Evolutionary conservation across 2,888 invertebrate genomes (phyloP).

Genomic region (Lithophane ornitopus): DNA sequence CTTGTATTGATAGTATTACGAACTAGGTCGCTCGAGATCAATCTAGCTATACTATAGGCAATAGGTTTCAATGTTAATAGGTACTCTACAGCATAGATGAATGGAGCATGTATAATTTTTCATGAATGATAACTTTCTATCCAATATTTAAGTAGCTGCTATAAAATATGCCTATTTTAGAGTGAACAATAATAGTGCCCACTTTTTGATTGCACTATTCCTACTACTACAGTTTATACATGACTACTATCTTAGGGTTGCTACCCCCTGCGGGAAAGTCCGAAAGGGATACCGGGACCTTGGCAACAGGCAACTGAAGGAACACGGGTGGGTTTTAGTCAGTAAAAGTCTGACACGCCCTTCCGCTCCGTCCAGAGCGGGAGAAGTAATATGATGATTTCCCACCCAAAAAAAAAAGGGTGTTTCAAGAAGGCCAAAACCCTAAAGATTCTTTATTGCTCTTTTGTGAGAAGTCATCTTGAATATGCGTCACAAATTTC

Average conservation of each 20-base stretch:
- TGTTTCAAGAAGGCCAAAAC: too few relatives aligned
- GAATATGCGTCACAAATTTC: too few relatives aligned
- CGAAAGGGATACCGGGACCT: too few relatives aligned
- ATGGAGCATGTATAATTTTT: conserved; percentile 2
- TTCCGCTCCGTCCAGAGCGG: too few relatives aligned
- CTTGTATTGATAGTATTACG: conserved; percentile 59
- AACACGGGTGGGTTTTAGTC: too few relatives aligned
- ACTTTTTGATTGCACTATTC: background rate
- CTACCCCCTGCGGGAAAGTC: too few relatives aligned
- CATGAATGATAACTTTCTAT: background rate
- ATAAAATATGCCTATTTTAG: background rate
- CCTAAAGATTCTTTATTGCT: too few relatives aligned
- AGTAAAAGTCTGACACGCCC: too few relatives aligned
- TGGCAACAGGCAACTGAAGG: too few relatives aligned
- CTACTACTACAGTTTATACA: background rate
- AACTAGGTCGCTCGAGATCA: conserved; percentile 61
- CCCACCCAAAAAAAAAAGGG: too few relatives aligned
- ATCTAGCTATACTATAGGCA: conserved; percentile 48
- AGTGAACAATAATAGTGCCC: background rate
- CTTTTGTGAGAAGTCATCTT: too few relatives aligned
- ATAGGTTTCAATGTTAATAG: conserved; percentile 56
- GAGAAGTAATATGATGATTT: too few relatives aligned
- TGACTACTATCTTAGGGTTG: background rate
- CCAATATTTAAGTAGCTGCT: background rate
- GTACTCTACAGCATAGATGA: conserved; percentile 9